Conservation (phyloP, 2,113 vertebrate species). For the Camelus bactrianus region DNA sequence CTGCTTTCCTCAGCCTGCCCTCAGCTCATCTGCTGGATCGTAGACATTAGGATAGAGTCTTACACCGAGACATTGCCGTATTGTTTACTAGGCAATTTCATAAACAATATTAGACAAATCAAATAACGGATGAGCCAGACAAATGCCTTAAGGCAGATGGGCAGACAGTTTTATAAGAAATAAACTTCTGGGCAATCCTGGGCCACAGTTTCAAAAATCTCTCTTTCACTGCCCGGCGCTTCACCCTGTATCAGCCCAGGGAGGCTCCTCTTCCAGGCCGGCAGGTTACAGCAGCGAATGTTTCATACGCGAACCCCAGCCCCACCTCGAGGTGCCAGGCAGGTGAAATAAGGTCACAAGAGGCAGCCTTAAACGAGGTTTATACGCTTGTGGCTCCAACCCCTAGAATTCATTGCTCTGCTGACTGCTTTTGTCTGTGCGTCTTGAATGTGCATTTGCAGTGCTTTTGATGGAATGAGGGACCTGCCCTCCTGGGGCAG, state of each 20-base stretch:
- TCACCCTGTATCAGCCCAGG: neutral
- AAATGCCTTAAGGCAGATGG: neutral
- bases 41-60: neutral
- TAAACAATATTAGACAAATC: neutral
- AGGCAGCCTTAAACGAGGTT: neutral
- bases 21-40: neutral
- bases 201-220: neutral
- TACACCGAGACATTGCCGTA: neutral
- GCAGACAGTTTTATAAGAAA: neutral
- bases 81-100: neutral
- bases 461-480: slow-evolving; percentile 39
- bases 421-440: neutral
- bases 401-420: neutral
- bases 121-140: neutral
- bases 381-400: neutral
- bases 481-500: neutral
- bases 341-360: neutral
- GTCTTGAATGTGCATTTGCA: slow-evolving; percentile 31
- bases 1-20: neutral
- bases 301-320: neutral
- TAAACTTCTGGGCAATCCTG: neutral
- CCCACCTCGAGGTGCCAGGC: neutral
- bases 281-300: too few relatives aligned
- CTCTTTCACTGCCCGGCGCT: accelerated
- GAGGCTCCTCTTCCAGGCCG: too few relatives aligned